A percentile compares a stretch with the other conserved stretches of the same genome.
phyloP scores from a whole-genome alignment of 1,140 invertebrate species.

The Drosophila melanica region DNA sequence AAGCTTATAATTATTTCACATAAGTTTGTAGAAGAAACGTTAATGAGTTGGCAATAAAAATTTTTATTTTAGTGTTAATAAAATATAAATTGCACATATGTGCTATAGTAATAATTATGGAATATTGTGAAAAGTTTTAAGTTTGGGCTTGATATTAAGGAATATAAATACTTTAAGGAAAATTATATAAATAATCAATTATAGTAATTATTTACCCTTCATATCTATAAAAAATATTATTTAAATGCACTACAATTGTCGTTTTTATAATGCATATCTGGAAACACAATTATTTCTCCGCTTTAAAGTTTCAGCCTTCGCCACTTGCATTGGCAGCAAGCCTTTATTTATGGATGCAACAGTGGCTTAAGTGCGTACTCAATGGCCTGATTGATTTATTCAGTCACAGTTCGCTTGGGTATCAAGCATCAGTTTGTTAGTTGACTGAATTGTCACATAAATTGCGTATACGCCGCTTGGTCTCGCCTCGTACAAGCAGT shows the following conservation, averaged over 20 bases:
- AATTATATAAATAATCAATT: too few species aligned
- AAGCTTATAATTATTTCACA: slow-evolving; percentile 57
- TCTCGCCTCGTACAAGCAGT: slow-evolving; percentile 11
- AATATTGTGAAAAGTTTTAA: not conserved
- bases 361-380: slow-evolving; percentile 4
- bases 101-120: not conserved
- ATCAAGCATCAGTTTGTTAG: not conserved
- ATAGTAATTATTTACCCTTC: too few species aligned
- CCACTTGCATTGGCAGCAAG: not conserved
- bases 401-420: not conserved
- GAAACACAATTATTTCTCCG: not conserved
- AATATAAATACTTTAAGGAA: too few species aligned
- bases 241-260: too few species aligned
- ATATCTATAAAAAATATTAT: too few species aligned
- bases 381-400: slow-evolving; percentile 24
- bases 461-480: slow-evolving; percentile 41
- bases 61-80: slow-evolving; percentile 10
- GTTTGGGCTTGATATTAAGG: too few species aligned
- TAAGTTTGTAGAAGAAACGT: slow-evolving; percentile 14
- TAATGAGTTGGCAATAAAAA: slow-evolving; percentile 15
- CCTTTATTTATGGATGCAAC: slow-evolving; percentile 6
- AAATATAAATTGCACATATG: slow-evolving; percentile 16
- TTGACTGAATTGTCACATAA: slow-evolving; percentile 41
- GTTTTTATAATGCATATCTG: too few species aligned
- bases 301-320: not conserved